Percentiles rank a stretch among this genome's conserved stretches.
phyloP scores from a whole-genome alignment of 92 coral and sea anemone species.

The Chrysogorgia sp. region DNA sequence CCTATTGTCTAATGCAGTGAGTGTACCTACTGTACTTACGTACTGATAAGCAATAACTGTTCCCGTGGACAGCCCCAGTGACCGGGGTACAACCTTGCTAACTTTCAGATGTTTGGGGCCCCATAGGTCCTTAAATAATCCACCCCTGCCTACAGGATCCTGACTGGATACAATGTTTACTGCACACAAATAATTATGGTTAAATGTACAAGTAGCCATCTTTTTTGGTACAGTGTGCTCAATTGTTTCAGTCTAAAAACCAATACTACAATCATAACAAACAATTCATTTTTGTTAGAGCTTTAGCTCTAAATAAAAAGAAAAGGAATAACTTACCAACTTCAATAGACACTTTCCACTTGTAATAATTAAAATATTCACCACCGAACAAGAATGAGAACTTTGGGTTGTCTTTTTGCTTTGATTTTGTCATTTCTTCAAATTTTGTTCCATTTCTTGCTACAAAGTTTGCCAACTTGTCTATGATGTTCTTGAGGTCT shows the following conservation, averaged over 20 bases:
- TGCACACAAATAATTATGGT: too few species aligned
- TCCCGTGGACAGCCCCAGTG: background rate
- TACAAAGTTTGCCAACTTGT: slow-evolving; percentile 97
- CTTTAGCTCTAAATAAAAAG: slow-evolving; percentile 56
- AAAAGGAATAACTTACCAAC: slow-evolving; percentile 69
- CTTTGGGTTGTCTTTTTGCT: slow-evolving; percentile 92
- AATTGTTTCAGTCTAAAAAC: background rate
- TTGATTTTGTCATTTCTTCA: slow-evolving; percentile 97
- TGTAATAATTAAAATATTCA: slow-evolving; percentile 80
- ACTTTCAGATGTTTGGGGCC: too few species aligned
- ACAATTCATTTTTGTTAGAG: slow-evolving; percentile 71
- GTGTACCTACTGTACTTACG: slow-evolving; percentile 3
- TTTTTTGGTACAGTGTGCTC: too few species aligned
- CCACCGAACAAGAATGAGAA: slow-evolving; percentile 92
- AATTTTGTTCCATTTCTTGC: slow-evolving; percentile 98
- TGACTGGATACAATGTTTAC: too few species aligned
- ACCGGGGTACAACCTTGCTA: too few species aligned
- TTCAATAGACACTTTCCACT: slow-evolving; percentile 95
- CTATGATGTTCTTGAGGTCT: slow-evolving; percentile 92
- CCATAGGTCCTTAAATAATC: too few species aligned
- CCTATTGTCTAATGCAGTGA: too few species aligned
- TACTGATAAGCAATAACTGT: too few species aligned
- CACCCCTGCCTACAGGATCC: too few species aligned
- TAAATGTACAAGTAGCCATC: too few species aligned
- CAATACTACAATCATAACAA: background rate